A percentile compares a stretch with the other conserved stretches of the same genome.
Evolutionary conservation across 2,113 vertebrate genomes (phyloP).

Genomic region (Nyctereutes procyonoides): DNA sequence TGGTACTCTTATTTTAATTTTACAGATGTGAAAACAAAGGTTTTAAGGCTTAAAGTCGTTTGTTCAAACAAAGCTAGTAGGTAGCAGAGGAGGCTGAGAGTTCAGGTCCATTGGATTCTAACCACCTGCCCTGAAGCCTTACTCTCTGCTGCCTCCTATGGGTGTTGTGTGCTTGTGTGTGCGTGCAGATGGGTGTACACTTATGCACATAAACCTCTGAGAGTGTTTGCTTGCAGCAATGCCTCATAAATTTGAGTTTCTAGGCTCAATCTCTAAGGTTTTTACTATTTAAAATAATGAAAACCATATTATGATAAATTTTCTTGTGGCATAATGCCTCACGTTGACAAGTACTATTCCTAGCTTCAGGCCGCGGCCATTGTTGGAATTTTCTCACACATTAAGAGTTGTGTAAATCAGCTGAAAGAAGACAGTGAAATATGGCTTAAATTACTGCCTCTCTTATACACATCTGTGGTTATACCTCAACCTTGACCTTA

Average conservation of each 20-base stretch:
- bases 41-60: background rate
- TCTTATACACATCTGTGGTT: background rate
- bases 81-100: background rate
- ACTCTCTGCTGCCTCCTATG: background rate
- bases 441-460: background rate
- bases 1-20: background rate
- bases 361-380: background rate
- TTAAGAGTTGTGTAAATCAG: background rate
- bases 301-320: background rate
- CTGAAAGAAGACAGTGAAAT: background rate
- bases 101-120: background rate
- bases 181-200: background rate
- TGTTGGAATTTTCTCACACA: background rate
- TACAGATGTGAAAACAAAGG: background rate
- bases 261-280: background rate
- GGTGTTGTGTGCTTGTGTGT: fast-evolving
- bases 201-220: background rate
- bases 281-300: background rate
- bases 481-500: background rate
- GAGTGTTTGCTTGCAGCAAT: background rate
- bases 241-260: background rate
- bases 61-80: background rate
- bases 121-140: background rate
- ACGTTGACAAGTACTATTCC: background rate
- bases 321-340: background rate